Conservation (phyloP, 2,888 invertebrate species). For the Zygothrica quintamaculata region DNA sequence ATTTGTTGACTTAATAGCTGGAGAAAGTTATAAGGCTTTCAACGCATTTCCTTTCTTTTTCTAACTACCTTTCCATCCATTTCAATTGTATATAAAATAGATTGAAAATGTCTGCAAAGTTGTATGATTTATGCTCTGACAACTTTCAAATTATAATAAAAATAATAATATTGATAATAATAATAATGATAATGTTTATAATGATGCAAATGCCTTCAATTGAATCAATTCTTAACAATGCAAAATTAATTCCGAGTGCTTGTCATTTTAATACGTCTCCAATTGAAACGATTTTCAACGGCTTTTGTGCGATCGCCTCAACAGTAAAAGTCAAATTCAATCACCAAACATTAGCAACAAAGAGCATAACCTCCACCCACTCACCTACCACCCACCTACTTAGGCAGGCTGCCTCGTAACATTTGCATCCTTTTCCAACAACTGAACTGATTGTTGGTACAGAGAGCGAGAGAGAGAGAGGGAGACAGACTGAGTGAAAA, state of each 20-base stretch:
- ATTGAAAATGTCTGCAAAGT: constrained; percentile 5
- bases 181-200: constrained; percentile 9
- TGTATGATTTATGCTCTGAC: constrained; percentile 44
- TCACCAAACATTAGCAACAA: constrained; percentile 73
- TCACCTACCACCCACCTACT: not conserved
- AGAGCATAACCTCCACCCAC: constrained; percentile 27
- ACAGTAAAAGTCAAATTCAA: constrained; percentile 70
- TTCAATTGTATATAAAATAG: constrained; percentile 3
- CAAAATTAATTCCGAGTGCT: constrained; percentile 67
- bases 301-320: constrained; percentile 46
- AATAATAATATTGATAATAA: too few species aligned
- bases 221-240: constrained; percentile 45
- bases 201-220: constrained; percentile 39
- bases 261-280: constrained; percentile 60
- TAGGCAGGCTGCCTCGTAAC: too few species aligned
- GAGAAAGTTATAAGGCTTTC: not conserved
- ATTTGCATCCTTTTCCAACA: too few species aligned
- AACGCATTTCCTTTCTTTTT: not conserved
- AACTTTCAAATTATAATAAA: constrained; percentile 7
- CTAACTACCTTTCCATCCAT: not conserved
- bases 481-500: too few species aligned
- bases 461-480: too few species aligned
- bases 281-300: constrained; percentile 55
- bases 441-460: too few species aligned
- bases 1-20: constrained; percentile 28